Percentiles rank a stretch among this genome's conserved stretches.
These are phyloP conservation scores for Trinectes maculatus DNA, from an alignment of 2,113 vertebrate genomes.

Conservation along the genomic window DNA sequence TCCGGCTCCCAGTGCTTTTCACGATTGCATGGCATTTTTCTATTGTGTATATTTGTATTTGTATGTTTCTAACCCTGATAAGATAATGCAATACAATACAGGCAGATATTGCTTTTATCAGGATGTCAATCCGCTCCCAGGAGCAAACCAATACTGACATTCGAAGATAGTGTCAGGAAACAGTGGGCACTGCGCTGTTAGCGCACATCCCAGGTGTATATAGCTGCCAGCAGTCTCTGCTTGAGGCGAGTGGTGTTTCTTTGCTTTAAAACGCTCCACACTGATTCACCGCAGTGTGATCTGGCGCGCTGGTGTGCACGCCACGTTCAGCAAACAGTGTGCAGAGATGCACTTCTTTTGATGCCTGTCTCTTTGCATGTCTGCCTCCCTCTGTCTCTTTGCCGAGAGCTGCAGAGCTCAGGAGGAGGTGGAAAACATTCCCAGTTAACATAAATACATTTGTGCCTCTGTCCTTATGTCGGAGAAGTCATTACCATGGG, in stretches of 20 bases:
- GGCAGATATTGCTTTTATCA: slow-evolving; percentile 38
- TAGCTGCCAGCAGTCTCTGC: slow-evolving; percentile 59
- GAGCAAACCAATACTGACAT: slow-evolving; percentile 8
- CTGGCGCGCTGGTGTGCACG: slow-evolving; percentile 45
- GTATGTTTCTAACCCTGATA: too few relatives aligned
- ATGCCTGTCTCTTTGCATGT: slow-evolving; percentile 47
- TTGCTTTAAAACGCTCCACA: slow-evolving; percentile 60
- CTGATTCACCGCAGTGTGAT: slow-evolving; percentile 53
- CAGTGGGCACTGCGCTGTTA: slow-evolving; percentile 35
- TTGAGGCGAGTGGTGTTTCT: slow-evolving; percentile 64
- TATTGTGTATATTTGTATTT: not conserved
- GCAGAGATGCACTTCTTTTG: slow-evolving; percentile 43
- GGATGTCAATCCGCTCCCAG: slow-evolving; percentile 22
- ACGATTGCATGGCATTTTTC: not conserved
- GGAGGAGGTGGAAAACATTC: slow-evolving; percentile 14
- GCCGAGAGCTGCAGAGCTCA: slow-evolving; percentile 33
- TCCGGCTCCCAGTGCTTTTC: slow-evolving; percentile 2
- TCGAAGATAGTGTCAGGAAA: slow-evolving; percentile 59
- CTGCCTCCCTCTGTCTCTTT: slow-evolving; percentile 34
- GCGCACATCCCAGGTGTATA: slow-evolving; percentile 47
- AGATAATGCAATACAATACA: too few relatives aligned
- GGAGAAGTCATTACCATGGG: slow-evolving; percentile 41
- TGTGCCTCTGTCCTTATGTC: slow-evolving; percentile 38
- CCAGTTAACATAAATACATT: slow-evolving; percentile 16
- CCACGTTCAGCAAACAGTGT: slow-evolving; percentile 53